These are phyloP conservation scores for Semicossyphus pulcher DNA, from an alignment of 2,113 vertebrate genomes.

Conservation along the genomic window DNA sequence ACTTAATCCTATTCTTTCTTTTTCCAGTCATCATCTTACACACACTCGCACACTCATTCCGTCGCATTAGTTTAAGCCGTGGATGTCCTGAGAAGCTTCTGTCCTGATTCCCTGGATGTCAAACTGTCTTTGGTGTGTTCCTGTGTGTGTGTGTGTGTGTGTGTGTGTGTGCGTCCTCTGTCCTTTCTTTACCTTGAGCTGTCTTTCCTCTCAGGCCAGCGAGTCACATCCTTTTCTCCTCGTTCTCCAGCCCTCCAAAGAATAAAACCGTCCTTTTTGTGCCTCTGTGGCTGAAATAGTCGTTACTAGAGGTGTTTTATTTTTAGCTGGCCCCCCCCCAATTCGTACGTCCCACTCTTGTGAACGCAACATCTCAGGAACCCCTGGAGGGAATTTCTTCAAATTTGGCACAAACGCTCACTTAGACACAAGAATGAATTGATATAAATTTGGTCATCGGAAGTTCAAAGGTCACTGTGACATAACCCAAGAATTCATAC, in stretches of 20 bases:
- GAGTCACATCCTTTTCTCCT: neutral
- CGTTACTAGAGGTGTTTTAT: too few relatives aligned
- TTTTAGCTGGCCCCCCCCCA: too few relatives aligned
- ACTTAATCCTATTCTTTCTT: neutral
- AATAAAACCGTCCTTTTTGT: neutral
- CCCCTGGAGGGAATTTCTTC: too few relatives aligned
- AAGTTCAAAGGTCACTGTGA: too few relatives aligned
- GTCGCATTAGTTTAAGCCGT: neutral
- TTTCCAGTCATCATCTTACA: neutral
- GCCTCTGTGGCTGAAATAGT: too few relatives aligned
- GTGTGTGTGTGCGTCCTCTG: neutral
- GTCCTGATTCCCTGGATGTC: conserved; percentile 8
- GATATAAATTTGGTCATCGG: too few relatives aligned
- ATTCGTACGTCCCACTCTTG: too few relatives aligned
- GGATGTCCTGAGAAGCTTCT: neutral
- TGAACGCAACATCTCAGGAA: too few relatives aligned
- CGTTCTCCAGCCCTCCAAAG: neutral
- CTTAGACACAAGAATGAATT: too few relatives aligned
- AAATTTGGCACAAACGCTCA: too few relatives aligned
- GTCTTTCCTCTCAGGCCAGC: neutral
- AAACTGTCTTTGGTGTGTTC: conserved; percentile 17
- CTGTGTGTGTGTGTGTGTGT: neutral
- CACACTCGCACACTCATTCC: neutral
- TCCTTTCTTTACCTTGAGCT: neutral
- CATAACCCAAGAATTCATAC: too few relatives aligned